Percentiles rank a stretch among this genome's conserved stretches.
Evolutionary conservation across 2,888 invertebrate species (phyloP).

Genomic region (Mythimna lalbum): DNA sequence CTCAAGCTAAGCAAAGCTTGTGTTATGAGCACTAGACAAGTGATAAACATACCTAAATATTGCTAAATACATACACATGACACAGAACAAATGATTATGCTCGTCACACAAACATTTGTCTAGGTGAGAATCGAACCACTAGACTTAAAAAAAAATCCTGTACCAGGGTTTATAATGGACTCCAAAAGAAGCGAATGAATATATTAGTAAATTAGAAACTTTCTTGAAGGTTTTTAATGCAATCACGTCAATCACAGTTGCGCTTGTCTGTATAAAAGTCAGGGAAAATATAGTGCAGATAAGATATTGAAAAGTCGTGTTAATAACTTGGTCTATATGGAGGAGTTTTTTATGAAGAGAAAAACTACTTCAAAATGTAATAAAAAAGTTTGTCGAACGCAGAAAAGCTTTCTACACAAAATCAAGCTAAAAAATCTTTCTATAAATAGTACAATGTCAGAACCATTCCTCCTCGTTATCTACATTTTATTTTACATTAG

Average conservation of each 20-base stretch:
- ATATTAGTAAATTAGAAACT: not conserved
- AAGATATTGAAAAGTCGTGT: not conserved
- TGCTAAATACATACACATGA: too few relatives aligned
- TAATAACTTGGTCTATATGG: not conserved
- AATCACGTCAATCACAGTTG: not conserved
- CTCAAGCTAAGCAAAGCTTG: too few relatives aligned
- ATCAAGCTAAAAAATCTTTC: not conserved
- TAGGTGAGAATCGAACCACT: too few relatives aligned
- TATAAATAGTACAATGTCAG: constrained; percentile 5
- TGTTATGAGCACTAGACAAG: too few relatives aligned
- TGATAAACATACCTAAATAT: too few relatives aligned
- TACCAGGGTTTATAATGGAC: too few relatives aligned
- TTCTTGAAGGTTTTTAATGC: not conserved
- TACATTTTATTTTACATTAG: constrained; percentile 30
- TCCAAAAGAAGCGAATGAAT: not conserved
- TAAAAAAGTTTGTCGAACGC: not conserved
- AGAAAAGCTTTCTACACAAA: not conserved
- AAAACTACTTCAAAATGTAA: not conserved
- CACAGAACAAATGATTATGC: too few relatives aligned
- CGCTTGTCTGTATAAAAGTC: not conserved
- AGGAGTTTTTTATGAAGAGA: not conserved
- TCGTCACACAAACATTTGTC: too few relatives aligned
- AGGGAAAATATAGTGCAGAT: not conserved
- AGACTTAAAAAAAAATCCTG: too few relatives aligned
- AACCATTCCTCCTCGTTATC: constrained; percentile 5